Evolutionary conservation across 2,113 vertebrate species (phyloP).

Genomic region (Setophaga petechia): DNA sequence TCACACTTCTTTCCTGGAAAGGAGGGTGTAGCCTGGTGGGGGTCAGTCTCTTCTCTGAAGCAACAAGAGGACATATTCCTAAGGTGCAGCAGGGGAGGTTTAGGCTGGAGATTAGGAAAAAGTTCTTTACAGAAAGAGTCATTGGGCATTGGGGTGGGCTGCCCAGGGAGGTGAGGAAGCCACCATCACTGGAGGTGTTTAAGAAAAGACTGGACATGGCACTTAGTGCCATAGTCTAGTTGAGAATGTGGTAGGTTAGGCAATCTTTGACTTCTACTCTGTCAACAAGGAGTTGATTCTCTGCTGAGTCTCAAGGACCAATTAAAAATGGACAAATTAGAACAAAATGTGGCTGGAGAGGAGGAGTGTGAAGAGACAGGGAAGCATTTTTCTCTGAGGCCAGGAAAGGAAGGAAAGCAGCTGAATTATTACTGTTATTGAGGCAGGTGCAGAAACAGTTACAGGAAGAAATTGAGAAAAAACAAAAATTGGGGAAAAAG

Average conservation of each 20-base stretch:
- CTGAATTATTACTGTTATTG: not conserved
- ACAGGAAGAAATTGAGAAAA: not conserved
- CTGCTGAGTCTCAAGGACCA: not conserved
- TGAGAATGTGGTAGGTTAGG: not conserved
- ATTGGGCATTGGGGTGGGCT: not conserved
- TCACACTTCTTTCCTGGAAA: not conserved
- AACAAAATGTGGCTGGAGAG: not conserved
- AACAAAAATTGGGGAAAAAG: not conserved
- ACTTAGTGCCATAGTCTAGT: not conserved
- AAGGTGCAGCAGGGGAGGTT: not conserved
- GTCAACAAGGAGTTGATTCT: not conserved
- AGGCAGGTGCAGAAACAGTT: not conserved
- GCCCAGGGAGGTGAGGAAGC: not conserved
- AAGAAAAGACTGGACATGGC: not conserved
- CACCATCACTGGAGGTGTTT: not conserved
- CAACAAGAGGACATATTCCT: not conserved
- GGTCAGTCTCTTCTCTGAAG: not conserved
- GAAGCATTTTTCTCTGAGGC: not conserved
- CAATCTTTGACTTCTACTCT: not conserved
- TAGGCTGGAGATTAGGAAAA: not conserved
- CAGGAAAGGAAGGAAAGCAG: not conserved
- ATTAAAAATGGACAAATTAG: not conserved
- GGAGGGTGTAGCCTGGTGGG: not conserved
- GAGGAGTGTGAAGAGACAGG: rapidly evolving
- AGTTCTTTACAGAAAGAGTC: not conserved